These are phyloP conservation scores for Mimas tiliae DNA, from an alignment of 2,888 invertebrate species.

Conservation along the genomic window DNA sequence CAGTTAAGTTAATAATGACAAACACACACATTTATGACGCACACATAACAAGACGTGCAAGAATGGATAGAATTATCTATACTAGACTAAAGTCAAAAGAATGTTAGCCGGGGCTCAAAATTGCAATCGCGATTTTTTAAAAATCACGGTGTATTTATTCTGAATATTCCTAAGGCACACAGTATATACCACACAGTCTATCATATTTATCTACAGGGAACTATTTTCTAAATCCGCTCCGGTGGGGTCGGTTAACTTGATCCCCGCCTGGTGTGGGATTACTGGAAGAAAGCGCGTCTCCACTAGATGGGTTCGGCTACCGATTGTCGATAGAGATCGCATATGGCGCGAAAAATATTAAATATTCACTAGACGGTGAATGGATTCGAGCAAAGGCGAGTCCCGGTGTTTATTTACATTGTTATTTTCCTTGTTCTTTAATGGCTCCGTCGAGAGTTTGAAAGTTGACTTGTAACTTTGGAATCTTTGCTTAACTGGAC, in stretches of 20 bases:
- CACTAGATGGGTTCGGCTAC: slow-evolving; percentile 48
- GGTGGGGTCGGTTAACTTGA: slow-evolving; percentile 56
- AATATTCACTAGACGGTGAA: slow-evolving; percentile 66
- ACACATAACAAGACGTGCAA: too few species aligned
- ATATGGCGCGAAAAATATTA: slow-evolving; percentile 67
- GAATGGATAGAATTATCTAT: too few species aligned
- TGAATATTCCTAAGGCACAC: neutral
- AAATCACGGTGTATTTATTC: too few species aligned
- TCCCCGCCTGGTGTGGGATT: slow-evolving; percentile 63
- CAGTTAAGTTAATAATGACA: too few species aligned
- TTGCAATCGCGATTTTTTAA: too few species aligned
- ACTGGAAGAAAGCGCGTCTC: slow-evolving; percentile 61
- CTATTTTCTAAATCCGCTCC: slow-evolving; percentile 51
- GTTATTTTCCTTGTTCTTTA: slow-evolving; percentile 25
- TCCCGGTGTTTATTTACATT: slow-evolving; percentile 25
- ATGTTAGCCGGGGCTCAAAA: too few species aligned
- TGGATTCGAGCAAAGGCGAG: slow-evolving; percentile 43
- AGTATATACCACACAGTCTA: slow-evolving; percentile 4
- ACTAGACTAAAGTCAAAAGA: too few species aligned
- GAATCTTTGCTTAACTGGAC: neutral
- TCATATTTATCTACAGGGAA: slow-evolving; percentile 21
- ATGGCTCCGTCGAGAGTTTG: slow-evolving; percentile 15
- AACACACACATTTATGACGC: too few species aligned
- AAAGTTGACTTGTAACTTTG: neutral
- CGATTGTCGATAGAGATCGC: slow-evolving; percentile 64